Evolutionary conservation across 2,113 vertebrate genomes (phyloP).

Genomic region (Pelobates fuscus): DNA sequence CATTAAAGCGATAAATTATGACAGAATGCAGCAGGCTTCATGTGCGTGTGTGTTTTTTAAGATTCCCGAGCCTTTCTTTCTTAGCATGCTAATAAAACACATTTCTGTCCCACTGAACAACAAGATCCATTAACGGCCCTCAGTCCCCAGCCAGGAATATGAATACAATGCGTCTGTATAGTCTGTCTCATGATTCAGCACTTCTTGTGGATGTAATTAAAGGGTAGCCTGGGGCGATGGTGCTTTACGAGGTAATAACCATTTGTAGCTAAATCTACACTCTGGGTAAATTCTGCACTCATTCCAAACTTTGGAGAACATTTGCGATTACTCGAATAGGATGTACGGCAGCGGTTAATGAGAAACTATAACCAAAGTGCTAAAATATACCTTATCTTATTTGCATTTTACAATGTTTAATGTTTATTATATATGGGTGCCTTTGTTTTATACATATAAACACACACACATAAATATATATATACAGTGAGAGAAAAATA

Average conservation of each 20-base stretch:
- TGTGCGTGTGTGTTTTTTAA: neutral
- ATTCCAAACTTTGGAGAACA: constrained; percentile 1
- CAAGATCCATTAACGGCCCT: constrained; percentile 14
- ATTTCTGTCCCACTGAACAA: neutral
- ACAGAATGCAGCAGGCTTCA: neutral
- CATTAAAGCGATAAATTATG: constrained; percentile 22
- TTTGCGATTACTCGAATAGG: neutral
- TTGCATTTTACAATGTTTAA: no score
- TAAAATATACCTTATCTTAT: no score
- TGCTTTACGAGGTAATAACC: constrained; percentile 44
- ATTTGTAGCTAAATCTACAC: constrained; percentile 30
- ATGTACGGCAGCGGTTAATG: neutral
- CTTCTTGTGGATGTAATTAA: constrained; percentile 40
- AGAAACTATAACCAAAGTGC: neutral
- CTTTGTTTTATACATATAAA: no score
- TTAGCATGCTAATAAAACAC: neutral
- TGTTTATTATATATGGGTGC: no score
- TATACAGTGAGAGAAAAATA: no score
- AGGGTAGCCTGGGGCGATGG: constrained; percentile 32
- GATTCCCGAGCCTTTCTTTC: neutral
- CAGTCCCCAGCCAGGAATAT: constrained; percentile 6
- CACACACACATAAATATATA: no score
- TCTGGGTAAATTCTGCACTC: neutral
- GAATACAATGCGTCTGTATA: constrained; percentile 1
- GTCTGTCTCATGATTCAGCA: constrained; percentile 35